These are phyloP conservation scores for Nothoprocta perdicaria DNA, from an alignment of 2,113 vertebrate species.

Conservation along the genomic window DNA sequence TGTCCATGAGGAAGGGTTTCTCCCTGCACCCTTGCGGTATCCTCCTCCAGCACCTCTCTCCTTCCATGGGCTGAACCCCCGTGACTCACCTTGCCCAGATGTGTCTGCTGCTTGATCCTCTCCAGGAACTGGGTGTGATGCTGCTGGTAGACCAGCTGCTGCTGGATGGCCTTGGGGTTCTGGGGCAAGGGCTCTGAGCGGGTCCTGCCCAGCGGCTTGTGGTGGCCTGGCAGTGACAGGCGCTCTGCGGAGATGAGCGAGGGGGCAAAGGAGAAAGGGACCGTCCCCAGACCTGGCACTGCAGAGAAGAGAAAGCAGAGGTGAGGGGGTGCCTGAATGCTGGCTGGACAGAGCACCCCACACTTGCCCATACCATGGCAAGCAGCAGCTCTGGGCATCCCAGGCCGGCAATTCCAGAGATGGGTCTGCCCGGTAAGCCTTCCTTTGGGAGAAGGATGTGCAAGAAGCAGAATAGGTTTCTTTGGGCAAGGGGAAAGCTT, in stretches of 20 bases:
- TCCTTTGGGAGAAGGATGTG: background rate
- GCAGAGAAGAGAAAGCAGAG: background rate
- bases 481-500: background rate
- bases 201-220: conserved; percentile 88
- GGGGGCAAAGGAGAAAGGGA: conserved; percentile 83
- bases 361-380: fast-evolving
- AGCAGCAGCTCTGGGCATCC: background rate
- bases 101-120: conserved; percentile 81
- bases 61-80: background rate
- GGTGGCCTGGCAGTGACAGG: conserved; percentile 79
- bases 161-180: conserved; percentile 79
- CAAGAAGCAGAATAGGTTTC: background rate
- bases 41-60: background rate
- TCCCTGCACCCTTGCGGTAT: background rate
- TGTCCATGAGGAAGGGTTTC: background rate
- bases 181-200: conserved; percentile 93
- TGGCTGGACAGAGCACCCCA: background rate
- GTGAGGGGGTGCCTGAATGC: background rate
- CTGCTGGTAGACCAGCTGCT: conserved; percentile 76
- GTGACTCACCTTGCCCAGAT: conserved; percentile 77
- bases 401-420: background rate
- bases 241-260: conserved; percentile 77
- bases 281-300: conserved; percentile 83
- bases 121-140: conserved; percentile 82
- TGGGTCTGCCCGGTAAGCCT: background rate